Conservation (phyloP, 2,113 vertebrate species). For the Monarcha castaneiventris region DNA sequence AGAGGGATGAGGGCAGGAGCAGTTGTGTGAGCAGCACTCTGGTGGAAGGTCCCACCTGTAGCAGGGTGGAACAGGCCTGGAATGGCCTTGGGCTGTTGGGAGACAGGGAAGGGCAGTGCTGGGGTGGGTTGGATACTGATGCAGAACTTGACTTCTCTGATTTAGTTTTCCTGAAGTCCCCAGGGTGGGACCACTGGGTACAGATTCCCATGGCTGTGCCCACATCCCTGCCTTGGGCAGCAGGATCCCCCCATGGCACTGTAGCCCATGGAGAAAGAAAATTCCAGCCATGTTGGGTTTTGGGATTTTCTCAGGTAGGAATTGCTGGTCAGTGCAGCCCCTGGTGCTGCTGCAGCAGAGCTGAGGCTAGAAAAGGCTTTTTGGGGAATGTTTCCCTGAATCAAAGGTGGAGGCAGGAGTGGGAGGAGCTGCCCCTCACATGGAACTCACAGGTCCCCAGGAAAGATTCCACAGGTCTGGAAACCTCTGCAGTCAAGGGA, state of each 20-base stretch:
- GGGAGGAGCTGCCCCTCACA: not conserved
- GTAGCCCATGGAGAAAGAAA: not conserved
- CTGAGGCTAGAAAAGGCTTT: not conserved
- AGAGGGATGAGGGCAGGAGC: not conserved
- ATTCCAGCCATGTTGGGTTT: not conserved
- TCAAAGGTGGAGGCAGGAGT: not conserved
- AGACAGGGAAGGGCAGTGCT: not conserved
- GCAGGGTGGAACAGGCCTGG: no score
- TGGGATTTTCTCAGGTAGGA: not conserved
- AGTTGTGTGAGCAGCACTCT: not conserved
- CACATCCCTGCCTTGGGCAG: not conserved
- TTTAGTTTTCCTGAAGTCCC: not conserved
- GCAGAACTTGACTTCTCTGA: not conserved
- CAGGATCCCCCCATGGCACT: not conserved
- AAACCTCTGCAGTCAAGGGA: not conserved
- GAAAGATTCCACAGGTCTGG: not conserved
- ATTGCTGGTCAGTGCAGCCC: not conserved
- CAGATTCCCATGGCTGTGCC: not conserved
- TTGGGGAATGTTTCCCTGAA: not conserved
- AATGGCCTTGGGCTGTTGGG: not conserved
- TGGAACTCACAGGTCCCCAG: not conserved
- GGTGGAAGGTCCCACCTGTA: not conserved
- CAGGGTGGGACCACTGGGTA: not conserved
- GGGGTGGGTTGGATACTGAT: not conserved
- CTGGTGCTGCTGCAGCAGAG: not conserved